A percentile compares a stretch with the other conserved stretches of the same genome.
Evolutionary conservation across 2,797 vertebrate genomes (phyloP).

Genomic region (Tachyglossus aculeatus): DNA sequence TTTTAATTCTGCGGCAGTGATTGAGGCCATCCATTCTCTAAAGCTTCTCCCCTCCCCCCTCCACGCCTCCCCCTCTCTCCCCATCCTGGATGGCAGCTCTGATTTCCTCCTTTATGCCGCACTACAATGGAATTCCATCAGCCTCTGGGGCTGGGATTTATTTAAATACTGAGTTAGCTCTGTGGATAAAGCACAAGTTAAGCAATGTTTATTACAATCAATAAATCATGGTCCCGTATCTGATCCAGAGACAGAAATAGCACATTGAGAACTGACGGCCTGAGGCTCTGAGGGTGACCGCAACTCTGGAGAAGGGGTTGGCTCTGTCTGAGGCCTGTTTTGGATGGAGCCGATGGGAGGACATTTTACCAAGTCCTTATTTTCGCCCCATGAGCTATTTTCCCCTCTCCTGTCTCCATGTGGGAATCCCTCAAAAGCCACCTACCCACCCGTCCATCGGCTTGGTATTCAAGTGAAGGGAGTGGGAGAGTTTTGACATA

Average conservation of each 20-base stretch:
- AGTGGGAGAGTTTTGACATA: too few species aligned
- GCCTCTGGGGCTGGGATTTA: conserved; percentile 1
- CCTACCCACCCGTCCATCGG: too few species aligned
- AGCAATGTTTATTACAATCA: conserved; percentile 41
- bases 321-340: background rate
- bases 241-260: conserved; percentile 28
- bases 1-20: background rate
- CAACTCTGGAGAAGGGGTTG: background rate
- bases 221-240: conserved; percentile 40
- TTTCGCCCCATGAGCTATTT: background rate
- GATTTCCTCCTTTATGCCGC: background rate
- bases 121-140: background rate
- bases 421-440: background rate
- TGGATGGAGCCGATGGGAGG: background rate
- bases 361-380: background rate
- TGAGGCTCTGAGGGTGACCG: background rate
- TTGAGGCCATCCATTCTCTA: background rate
- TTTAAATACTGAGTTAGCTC: conserved; percentile 19
- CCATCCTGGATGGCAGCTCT: fast-evolving
- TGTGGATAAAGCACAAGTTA: conserved; percentile 1
- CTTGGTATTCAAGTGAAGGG: too few species aligned
- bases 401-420: background rate
- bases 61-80: background rate
- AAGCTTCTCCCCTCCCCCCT: too few species aligned
- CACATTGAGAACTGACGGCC: background rate